Percentiles rank a stretch among this genome's conserved stretches.
Conservation (phyloP, 2,797 vertebrate species). For the Chrosomus eos region DNA sequence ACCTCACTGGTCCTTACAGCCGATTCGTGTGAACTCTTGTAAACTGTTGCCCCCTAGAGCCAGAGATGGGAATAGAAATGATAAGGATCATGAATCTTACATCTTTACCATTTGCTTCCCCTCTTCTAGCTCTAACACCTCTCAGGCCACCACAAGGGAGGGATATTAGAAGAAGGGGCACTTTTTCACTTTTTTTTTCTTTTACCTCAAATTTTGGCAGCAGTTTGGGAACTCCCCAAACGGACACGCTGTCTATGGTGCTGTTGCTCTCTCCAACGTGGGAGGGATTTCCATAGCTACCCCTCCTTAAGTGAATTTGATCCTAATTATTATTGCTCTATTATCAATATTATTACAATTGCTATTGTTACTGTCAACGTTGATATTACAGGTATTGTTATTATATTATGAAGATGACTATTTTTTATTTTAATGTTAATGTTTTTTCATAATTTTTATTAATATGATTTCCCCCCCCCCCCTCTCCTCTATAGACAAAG, state of each 20-base stretch:
- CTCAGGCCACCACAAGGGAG: constrained; percentile 65
- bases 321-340: constrained; percentile 83
- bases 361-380: constrained; percentile 85
- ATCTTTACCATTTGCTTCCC: constrained; percentile 63
- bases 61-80: constrained; percentile 62
- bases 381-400: constrained; percentile 84
- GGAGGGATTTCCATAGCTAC: constrained; percentile 85
- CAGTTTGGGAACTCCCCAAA: constrained; percentile 79
- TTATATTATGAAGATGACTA: constrained; percentile 69
- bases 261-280: constrained; percentile 86
- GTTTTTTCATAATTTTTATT: constrained; percentile 66
- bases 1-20: constrained; percentile 97
- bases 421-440: constrained; percentile 66
- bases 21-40: constrained; percentile 85
- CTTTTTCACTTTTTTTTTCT: constrained; percentile 68
- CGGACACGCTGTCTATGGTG: constrained; percentile 90
- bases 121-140: constrained; percentile 68
- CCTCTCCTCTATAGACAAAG: constrained; percentile 17
- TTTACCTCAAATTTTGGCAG: constrained; percentile 96
- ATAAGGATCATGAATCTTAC: constrained; percentile 67
- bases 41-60: constrained; percentile 49
- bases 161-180: constrained; percentile 59
- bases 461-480: constrained; percentile 48
- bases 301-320: constrained; percentile 85
- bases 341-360: constrained; percentile 85